These are phyloP conservation scores for Microtus agrestis DNA, from an alignment of 2,797 vertebrate species.

Conservation along the genomic window DNA sequence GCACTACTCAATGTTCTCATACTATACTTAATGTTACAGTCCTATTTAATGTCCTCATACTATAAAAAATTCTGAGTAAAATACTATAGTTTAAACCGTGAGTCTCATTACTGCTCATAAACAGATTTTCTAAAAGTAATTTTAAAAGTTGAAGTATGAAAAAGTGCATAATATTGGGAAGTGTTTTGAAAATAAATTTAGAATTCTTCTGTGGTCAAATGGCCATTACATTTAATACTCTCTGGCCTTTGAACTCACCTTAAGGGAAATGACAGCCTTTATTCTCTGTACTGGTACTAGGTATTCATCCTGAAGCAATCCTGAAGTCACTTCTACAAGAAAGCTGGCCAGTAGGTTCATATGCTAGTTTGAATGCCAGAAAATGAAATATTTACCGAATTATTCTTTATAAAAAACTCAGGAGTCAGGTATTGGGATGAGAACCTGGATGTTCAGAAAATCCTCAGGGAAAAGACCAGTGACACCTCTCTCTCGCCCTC, in stretches of 20 bases:
- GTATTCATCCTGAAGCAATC: background rate
- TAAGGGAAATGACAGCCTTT: constrained; percentile 23
- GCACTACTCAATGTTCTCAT: background rate
- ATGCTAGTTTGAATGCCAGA: background rate
- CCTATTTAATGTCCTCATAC: background rate
- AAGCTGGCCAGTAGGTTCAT: background rate
- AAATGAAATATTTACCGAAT: background rate
- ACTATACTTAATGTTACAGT: background rate
- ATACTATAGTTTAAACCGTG: background rate
- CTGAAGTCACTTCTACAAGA: background rate
- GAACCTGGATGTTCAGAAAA: background rate
- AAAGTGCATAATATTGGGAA: background rate
- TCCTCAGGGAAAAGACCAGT: background rate
- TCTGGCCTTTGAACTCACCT: constrained; percentile 38
- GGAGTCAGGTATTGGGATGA: background rate
- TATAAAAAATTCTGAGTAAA: background rate
- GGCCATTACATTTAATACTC: constrained; percentile 20
- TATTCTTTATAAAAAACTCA: background rate
- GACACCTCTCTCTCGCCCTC: background rate
- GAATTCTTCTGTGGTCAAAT: constrained; percentile 3
- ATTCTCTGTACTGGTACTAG: background rate
- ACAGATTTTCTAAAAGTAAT: background rate
- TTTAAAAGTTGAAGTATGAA: background rate
- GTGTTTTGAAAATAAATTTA: background rate
- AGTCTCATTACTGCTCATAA: background rate